These are phyloP conservation scores for Callosobruchus maculatus DNA, from an alignment of 2,888 invertebrate genomes.

Conservation along the genomic window DNA sequence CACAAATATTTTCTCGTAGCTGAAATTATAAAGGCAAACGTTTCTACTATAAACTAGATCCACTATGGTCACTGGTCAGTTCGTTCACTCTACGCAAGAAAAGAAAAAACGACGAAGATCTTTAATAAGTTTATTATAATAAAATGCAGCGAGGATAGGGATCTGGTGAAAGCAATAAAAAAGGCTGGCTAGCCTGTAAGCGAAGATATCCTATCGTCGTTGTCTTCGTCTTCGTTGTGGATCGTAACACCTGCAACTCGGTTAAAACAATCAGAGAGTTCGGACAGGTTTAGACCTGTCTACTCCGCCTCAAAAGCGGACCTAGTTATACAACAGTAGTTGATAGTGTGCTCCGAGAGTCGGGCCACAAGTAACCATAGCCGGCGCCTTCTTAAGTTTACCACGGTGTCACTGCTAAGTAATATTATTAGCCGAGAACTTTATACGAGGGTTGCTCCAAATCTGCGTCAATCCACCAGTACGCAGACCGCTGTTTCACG, in stretches of 20 bases:
- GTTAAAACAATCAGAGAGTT: constrained; percentile 33
- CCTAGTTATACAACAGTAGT: constrained; percentile 19
- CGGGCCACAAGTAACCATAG: neutral
- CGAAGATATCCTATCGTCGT: constrained; percentile 21
- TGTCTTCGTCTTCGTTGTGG: neutral
- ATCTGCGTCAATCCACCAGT: too few species aligned
- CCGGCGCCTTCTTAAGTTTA: neutral
- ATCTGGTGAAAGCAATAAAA: constrained; percentile 12
- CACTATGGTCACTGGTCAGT: constrained; percentile 7
- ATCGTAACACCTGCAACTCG: constrained; percentile 39
- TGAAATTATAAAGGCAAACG: neutral
- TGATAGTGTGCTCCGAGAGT: constrained; percentile 13
- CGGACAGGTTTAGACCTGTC: constrained; percentile 45
- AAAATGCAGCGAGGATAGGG: constrained; percentile 13
- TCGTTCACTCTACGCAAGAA: constrained; percentile 4
- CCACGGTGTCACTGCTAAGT: too few species aligned
- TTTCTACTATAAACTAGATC: neutral
- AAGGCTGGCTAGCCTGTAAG: constrained; percentile 2
- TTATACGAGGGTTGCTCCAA: too few species aligned
- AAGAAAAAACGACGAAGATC: constrained; percentile 5
- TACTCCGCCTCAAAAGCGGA: constrained; percentile 26
- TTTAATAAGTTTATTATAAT: constrained; percentile 13
- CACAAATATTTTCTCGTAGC: neutral
- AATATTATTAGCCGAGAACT: too few species aligned
- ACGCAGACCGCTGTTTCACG: too few species aligned